Evolutionary conservation across 2,888 invertebrate species (phyloP).

Genomic region (Xiphydria camelus): DNA sequence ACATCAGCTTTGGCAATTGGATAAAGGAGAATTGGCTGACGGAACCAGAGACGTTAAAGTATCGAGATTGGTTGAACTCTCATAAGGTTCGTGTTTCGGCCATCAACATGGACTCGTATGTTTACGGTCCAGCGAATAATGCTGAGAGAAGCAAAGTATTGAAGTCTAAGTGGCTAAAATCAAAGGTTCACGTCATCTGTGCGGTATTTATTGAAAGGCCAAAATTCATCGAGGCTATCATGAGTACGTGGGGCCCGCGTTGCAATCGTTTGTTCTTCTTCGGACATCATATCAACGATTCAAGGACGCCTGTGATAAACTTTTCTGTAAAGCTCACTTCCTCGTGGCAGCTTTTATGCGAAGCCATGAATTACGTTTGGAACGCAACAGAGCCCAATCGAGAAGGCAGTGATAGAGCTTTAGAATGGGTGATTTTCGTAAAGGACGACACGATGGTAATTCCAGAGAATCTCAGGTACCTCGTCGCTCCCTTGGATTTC

Average conservation of each 20-base stretch:
- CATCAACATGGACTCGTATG: not conserved
- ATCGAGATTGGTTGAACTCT: not conserved
- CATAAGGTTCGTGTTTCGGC: not conserved
- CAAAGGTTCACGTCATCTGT: conserved; percentile 57
- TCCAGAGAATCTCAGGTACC: conserved; percentile 62
- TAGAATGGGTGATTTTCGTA: conserved; percentile 62
- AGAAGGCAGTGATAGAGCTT: conserved; percentile 1
- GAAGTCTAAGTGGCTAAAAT: conserved; percentile 46
- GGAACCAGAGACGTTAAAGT: not conserved
- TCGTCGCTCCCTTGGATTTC: conserved; percentile 58
- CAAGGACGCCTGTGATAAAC: conserved; percentile 36
- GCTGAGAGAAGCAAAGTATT: conserved; percentile 8
- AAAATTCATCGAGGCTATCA: conserved; percentile 53
- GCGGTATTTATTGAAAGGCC: conserved; percentile 57
- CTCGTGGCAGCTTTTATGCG: conserved; percentile 59
- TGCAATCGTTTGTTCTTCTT: conserved; percentile 54
- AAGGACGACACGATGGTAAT: conserved; percentile 63
- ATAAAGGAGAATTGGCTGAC: not conserved
- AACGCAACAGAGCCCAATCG: conserved; percentile 20
- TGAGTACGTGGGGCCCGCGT: conserved; percentile 55
- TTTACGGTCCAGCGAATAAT: conserved; percentile 29
- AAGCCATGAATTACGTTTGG: conserved; percentile 52
- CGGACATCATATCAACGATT: conserved; percentile 34
- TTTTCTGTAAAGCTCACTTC: conserved; percentile 45
- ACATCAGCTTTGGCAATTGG: not conserved